phyloP scores from a whole-genome alignment of 2,888 invertebrate genomes.

The Drosophila limbata region DNA sequence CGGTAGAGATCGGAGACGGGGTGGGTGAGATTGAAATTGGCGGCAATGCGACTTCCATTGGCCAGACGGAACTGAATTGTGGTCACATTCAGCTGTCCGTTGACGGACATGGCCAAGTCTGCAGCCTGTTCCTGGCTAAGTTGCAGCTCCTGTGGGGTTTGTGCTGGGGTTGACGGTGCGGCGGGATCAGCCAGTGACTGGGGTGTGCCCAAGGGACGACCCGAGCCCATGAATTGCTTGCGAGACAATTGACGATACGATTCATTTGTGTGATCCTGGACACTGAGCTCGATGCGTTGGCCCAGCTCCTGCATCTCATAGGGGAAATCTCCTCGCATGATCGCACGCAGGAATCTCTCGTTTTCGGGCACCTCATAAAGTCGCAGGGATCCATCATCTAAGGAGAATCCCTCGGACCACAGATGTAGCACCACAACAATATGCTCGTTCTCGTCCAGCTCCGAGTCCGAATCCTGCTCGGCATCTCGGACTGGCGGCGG shows the following conservation, averaged over 20 bases:
- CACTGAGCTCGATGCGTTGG: constrained; percentile 46
- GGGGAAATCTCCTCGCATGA: constrained; percentile 66
- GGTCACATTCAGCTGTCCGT: constrained; percentile 41
- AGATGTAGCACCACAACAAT: constrained; percentile 58
- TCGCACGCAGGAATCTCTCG: constrained; percentile 53
- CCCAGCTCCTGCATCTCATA: constrained; percentile 53
- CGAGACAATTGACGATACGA: constrained; percentile 51
- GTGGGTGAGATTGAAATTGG: constrained; percentile 62
- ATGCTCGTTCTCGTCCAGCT: constrained; percentile 38
- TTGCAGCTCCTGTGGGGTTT: constrained; percentile 11
- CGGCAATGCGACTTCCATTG: constrained; percentile 65
- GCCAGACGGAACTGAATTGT: constrained; percentile 62
- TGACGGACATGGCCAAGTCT: constrained; percentile 30
- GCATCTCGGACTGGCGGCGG: constrained; percentile 44
- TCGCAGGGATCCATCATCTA: constrained; percentile 60
- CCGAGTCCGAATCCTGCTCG: constrained; percentile 49
- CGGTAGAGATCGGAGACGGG: constrained; percentile 61
- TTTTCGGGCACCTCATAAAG: constrained; percentile 63
- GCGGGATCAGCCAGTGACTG: background rate
- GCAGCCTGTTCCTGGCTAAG: constrained; percentile 19
- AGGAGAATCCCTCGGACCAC: constrained; percentile 68
- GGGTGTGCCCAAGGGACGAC: constrained; percentile 40
- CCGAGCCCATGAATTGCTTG: constrained; percentile 63
- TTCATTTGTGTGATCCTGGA: constrained; percentile 64
- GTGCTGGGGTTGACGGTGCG: background rate